phyloP scores from a whole-genome alignment of 2,888 invertebrate genomes.

The Chymomyza amoena region DNA sequence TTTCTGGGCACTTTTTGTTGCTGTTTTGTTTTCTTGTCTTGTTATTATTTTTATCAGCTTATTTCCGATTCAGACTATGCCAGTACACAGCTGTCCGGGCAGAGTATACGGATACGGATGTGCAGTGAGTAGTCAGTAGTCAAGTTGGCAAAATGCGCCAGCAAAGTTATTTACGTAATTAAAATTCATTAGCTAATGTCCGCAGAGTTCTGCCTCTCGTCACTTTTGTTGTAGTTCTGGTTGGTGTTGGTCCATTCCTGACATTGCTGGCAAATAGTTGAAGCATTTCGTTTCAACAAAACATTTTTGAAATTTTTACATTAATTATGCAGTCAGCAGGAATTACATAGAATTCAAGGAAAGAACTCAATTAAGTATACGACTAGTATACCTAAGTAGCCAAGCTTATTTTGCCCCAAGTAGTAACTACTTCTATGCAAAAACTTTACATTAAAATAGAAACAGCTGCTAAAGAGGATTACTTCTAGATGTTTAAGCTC shows the following conservation, averaged over 20 bases:
- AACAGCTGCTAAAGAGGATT: neutral
- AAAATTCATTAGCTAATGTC: conserved; percentile 56
- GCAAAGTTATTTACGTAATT: conserved; percentile 52
- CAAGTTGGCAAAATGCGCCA: conserved; percentile 25
- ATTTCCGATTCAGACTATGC: neutral
- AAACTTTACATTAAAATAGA: neutral
- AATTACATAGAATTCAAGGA: neutral
- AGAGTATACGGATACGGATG: neutral
- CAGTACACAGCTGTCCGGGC: neutral
- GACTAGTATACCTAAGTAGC: neutral
- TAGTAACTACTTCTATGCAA: too few species aligned
- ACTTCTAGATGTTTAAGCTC: neutral
- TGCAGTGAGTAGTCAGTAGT: neutral
- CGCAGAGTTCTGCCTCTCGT: neutral
- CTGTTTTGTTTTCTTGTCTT: neutral
- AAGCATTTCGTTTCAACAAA: neutral
- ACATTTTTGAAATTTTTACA: neutral
- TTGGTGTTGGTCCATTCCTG: conserved; percentile 1
- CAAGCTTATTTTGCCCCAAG: neutral
- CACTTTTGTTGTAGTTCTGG: neutral
- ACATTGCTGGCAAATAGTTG: conserved; percentile 8
- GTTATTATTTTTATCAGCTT: neutral
- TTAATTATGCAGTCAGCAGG: neutral
- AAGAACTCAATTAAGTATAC: neutral
- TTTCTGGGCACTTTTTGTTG: neutral